phyloP scores from a whole-genome alignment of 2,113 vertebrate genomes.

The Peromyscus leucopus region DNA sequence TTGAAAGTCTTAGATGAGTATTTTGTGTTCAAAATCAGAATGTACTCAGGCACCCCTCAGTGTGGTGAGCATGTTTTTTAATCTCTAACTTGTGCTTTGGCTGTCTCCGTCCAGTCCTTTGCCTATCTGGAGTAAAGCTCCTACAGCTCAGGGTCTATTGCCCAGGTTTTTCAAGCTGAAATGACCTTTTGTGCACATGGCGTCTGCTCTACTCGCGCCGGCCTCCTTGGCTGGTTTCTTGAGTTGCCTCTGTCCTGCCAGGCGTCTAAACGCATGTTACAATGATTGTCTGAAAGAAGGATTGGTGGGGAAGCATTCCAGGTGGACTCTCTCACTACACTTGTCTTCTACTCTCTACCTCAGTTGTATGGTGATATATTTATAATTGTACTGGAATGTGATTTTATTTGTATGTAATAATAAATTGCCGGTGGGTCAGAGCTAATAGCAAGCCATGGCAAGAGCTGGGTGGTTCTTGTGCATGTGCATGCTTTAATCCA shows the following conservation, averaged over 20 bases:
- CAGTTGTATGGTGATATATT: background rate
- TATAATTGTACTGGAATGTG: too few species aligned
- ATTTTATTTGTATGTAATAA: too few species aligned
- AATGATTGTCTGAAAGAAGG: conserved; percentile 7
- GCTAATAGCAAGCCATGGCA: too few species aligned
- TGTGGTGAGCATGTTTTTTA: conserved; percentile 77
- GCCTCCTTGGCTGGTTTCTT: conserved; percentile 79
- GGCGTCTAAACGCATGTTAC: conserved; percentile 40
- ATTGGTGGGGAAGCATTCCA: conserved; percentile 14
- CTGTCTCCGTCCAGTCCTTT: conserved; percentile 85
- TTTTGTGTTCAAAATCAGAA: background rate
- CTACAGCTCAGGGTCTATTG: conserved; percentile 82
- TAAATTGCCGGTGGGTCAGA: too few species aligned
- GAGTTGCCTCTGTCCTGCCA: conserved; percentile 70
- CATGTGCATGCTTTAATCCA: too few species aligned
- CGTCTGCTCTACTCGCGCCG: conserved; percentile 79
- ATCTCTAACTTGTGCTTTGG: conserved; percentile 83
- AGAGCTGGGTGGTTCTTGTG: too few species aligned
- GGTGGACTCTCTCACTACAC: conserved; percentile 46
- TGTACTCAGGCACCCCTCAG: background rate
- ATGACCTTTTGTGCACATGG: conserved; percentile 86
- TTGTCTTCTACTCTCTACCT: conserved; percentile 61
- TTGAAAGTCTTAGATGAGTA: background rate
- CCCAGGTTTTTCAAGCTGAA: conserved; percentile 84
- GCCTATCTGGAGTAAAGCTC: conserved; percentile 87